phyloP scores from a whole-genome alignment of 2,113 vertebrate species.

The Halichoerus grypus region DNA sequence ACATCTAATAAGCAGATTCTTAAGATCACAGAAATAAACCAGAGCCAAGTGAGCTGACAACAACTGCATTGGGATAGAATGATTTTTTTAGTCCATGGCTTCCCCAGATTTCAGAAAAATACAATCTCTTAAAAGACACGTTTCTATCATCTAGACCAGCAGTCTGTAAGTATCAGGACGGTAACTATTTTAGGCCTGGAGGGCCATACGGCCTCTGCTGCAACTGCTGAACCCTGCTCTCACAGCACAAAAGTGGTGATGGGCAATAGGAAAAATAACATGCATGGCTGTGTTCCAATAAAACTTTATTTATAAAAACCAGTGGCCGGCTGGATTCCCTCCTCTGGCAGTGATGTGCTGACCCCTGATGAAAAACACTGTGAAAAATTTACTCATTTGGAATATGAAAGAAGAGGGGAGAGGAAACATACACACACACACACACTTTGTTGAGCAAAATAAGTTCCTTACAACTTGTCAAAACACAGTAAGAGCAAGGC shows the following conservation, averaged over 20 bases:
- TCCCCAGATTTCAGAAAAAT: constrained; percentile 38
- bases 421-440: background rate
- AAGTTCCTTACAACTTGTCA: constrained; percentile 19
- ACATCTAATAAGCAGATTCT: constrained; percentile 62
- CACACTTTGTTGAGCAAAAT: background rate
- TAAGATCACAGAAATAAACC: constrained; percentile 52
- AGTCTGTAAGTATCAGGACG: background rate
- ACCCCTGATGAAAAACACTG: background rate
- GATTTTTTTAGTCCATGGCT: background rate
- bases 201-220: background rate
- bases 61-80: background rate
- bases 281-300: background rate
- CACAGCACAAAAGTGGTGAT: background rate
- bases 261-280: fast-evolving
- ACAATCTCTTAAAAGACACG: background rate
- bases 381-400: background rate
- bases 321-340: background rate
- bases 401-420: background rate
- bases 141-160: background rate
- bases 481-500: background rate
- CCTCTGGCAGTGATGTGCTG: background rate
- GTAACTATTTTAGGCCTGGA: background rate
- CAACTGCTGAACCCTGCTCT: background rate
- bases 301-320: constrained; percentile 63
- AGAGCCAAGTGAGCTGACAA: background rate